Base-by-base conservation (phyloP, 1,140 invertebrate genomes). In the Drosophila yakuba region DNA sequence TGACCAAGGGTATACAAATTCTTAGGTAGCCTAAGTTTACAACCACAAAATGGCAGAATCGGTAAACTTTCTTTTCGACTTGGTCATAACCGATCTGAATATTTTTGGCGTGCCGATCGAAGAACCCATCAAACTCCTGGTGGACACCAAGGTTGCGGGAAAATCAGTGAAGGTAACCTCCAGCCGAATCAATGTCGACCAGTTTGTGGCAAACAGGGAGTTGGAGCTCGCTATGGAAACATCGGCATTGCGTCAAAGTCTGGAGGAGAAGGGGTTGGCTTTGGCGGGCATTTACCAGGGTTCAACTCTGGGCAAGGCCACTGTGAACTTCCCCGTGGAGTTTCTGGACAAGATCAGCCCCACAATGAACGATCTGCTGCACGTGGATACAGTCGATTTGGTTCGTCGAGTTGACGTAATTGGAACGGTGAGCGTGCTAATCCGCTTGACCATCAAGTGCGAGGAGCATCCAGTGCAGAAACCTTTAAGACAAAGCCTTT, bases 151-250 rank as follows among this genome's bases (percentile, higher is more conserved):
- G 7, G 41, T 82, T 4, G 43, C 50, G 12, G 41, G n/a, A 1
- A 15, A 23, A 0, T 14, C 25, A 0, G 0, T 80, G 4, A 36
- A 25, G 1, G 41, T 84, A 3, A 80, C 66, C 1, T 7, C 64
- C 6, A 85, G 82, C 39, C 61, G 83, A 11, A 57, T 89, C 0
- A 89, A 89, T 56, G 84, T 89, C 0, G 38, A 7, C 1, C 76
- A 67, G 1, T 84, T 89, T 12, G 45, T 11, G 28, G 25, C 45
- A 15, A 64, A 51, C 28, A 47, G 47, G 12, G 64, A 68, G 15
- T 7, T 14, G 20, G n/a, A 66, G 10, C 7, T 66, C n/a, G 0
- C 3, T 0, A 11, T 10, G 28, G 47, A 12, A 12, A 17, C 64
- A 3, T 1, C 11, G 4, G 3, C 0, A 1, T 3, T 68, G 12